phyloP scores from a whole-genome alignment of 1,140 invertebrate species.

The Cheumatopsyche charites region DNA sequence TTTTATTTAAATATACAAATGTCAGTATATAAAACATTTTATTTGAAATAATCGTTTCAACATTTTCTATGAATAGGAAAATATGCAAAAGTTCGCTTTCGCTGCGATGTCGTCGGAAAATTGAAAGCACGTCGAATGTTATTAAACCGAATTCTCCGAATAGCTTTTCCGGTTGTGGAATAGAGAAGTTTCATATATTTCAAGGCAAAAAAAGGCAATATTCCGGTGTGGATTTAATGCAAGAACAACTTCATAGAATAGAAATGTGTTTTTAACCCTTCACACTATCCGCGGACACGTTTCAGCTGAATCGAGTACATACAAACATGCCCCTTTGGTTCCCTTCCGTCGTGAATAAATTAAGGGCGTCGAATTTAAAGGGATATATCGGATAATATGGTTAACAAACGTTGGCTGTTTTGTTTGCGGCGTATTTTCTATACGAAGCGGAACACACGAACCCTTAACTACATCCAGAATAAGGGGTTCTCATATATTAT shows the following conservation, averaged over 20 bases:
- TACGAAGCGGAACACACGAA: background rate
- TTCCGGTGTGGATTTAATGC: too few species aligned
- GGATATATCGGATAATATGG: slow-evolving; percentile 24
- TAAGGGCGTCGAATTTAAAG: slow-evolving; percentile 27
- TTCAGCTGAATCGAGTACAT: slow-evolving; percentile 24
- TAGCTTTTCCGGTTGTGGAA: background rate
- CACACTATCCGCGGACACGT: background rate
- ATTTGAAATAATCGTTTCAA: too few species aligned
- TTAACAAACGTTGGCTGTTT: slow-evolving; percentile 26
- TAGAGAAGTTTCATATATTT: background rate
- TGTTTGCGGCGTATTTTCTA: slow-evolving; percentile 31
- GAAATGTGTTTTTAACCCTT: background rate
- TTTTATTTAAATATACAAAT: too few species aligned
- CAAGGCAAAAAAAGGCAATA: slow-evolving; percentile 3
- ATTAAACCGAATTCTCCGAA: slow-evolving; percentile 26
- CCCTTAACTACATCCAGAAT: background rate
- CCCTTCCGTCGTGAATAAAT: slow-evolving; percentile 24
- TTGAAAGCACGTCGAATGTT: slow-evolving; percentile 27
- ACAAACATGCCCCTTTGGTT: background rate
- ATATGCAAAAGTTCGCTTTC: background rate
- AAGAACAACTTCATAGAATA: too few species aligned
- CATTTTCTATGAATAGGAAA: too few species aligned
- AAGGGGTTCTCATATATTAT: slow-evolving; percentile 24
- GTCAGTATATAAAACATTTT: too few species aligned
- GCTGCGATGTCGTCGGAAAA: background rate